Percentiles rank a stretch among this genome's conserved stretches.
phyloP scores from a whole-genome alignment of 2,797 vertebrate genomes.

The Sebastes oblongus region DNA sequence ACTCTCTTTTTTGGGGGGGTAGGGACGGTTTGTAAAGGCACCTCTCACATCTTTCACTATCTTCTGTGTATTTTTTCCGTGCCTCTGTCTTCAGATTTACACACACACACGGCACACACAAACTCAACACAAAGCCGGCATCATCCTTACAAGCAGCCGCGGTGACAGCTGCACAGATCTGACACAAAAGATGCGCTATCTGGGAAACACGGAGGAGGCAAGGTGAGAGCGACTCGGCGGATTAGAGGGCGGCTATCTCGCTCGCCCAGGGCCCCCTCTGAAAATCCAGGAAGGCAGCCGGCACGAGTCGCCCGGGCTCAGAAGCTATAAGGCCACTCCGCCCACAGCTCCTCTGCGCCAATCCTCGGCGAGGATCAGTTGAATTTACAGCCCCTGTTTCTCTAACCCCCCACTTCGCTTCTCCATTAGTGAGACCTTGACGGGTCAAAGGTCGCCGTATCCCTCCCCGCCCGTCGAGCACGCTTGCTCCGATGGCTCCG shows the following conservation, averaged over 20 bases:
- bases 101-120: conserved; percentile 4
- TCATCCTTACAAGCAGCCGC: conserved; percentile 43
- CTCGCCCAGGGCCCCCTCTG: conserved; percentile 48
- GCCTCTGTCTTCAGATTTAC: conserved; percentile 8
- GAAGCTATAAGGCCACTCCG: conserved; percentile 38
- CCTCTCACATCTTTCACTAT: conserved; percentile 28
- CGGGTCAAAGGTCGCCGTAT: conserved; percentile 66
- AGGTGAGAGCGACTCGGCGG: conserved; percentile 61
- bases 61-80: conserved; percentile 16
- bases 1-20: not conserved
- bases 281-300: conserved; percentile 56
- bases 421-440: conserved; percentile 51
- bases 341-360: conserved; percentile 17
- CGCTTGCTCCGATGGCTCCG: conserved; percentile 37
- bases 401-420: conserved; percentile 3
- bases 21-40: conserved; percentile 8
- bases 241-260: conserved; percentile 70
- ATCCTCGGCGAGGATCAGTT: conserved; percentile 46
- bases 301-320: conserved; percentile 45
- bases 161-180: conserved; percentile 62
- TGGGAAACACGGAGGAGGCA: conserved; percentile 52
- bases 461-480: conserved; percentile 39
- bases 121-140: conserved; percentile 37
- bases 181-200: conserved; percentile 70
- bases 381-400: conserved; percentile 38